Percentiles rank a stretch among this genome's conserved stretches.
Evolutionary conservation across 2,113 vertebrate species (phyloP).

Genomic region (Nycticorax nycticorax): DNA sequence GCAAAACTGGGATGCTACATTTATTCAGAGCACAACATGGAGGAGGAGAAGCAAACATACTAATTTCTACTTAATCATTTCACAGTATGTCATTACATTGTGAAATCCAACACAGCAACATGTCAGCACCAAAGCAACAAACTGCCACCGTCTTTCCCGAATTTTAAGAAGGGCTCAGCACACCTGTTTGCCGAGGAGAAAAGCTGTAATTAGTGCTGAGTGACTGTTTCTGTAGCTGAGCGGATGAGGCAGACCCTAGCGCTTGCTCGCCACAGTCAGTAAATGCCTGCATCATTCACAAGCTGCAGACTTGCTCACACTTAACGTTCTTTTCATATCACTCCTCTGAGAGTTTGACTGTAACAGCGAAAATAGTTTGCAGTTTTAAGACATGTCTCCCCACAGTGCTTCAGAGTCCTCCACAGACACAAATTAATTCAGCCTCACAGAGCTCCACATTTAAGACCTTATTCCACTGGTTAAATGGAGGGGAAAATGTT

Average conservation of each 20-base stretch:
- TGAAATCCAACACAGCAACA: not conserved
- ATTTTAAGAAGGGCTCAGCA: not conserved
- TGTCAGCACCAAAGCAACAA: not conserved
- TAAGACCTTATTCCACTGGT: not conserved
- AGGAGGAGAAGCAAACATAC: not conserved
- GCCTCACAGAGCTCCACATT: not conserved
- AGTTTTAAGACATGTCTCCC: constrained; percentile 2
- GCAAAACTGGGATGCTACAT: not conserved
- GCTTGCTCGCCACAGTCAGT: not conserved
- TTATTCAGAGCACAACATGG: not conserved
- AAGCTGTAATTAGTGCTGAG: constrained; percentile 11
- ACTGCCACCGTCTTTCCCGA: not conserved
- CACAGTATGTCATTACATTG: not conserved
- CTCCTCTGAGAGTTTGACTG: not conserved
- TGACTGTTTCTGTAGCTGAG: not conserved
- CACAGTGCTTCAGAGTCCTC: not conserved
- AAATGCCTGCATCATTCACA: not conserved
- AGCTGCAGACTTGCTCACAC: constrained; percentile 10
- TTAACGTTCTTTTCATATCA: not conserved
- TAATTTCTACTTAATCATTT: not conserved
- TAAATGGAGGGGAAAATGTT: constrained; percentile 8
- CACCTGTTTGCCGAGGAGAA: not conserved
- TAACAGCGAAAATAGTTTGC: constrained; percentile 8
- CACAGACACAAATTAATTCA: constrained; percentile 33
- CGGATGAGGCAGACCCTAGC: not conserved